phyloP scores from a whole-genome alignment of 2,113 vertebrate genomes.

The Cyanistes caeruleus region DNA sequence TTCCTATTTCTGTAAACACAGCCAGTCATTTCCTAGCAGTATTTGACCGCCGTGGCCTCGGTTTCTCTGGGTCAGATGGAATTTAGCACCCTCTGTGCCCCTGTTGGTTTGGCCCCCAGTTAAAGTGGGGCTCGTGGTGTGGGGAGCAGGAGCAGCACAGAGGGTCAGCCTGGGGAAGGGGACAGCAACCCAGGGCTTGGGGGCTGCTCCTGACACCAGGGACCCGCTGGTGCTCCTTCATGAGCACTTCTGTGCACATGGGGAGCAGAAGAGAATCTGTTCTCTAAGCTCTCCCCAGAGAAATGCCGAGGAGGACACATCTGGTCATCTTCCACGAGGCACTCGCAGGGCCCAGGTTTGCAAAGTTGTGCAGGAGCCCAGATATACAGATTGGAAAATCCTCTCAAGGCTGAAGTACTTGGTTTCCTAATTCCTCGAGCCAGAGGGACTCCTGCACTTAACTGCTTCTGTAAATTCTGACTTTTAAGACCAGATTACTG shows the following conservation, averaged over 20 bases:
- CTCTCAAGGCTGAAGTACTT: not conserved
- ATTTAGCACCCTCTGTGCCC: not conserved
- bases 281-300: not conserved
- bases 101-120: not conserved
- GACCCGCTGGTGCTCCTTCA: not conserved
- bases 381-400: not conserved
- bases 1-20: not conserved
- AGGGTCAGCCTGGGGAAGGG: not conserved
- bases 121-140: accelerated
- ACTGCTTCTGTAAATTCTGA: not conserved
- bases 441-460: not conserved
- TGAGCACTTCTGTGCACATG: not conserved
- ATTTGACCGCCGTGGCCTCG: not conserved
- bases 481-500: not conserved
- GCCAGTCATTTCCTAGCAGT: not conserved
- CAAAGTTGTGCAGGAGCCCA: not conserved
- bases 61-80: not conserved
- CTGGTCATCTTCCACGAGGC: accelerated
- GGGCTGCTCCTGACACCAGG: not conserved
- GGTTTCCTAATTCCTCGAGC: not conserved
- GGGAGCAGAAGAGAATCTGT: not conserved
- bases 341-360: not conserved
- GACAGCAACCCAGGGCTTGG: not conserved
- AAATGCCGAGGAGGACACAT: not conserved
- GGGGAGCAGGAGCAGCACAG: accelerated